Conservation (phyloP, 2,888 invertebrate genomes). For the Trachelus iudaicus region DNA sequence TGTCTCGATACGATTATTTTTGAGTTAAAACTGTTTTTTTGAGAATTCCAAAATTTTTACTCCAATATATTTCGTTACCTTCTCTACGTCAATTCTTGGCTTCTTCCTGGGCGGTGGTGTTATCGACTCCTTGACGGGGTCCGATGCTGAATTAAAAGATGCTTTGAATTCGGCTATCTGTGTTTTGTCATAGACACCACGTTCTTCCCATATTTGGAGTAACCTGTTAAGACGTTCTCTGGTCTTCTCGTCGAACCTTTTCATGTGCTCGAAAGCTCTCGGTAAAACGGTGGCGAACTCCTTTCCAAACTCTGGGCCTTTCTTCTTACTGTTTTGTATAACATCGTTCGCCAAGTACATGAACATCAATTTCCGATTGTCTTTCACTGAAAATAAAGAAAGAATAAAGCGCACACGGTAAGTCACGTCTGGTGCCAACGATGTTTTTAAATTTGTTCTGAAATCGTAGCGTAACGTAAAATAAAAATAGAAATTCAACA, state of each 20-base stretch:
- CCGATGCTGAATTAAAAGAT: slow-evolving; percentile 65
- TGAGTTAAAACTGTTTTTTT: not conserved
- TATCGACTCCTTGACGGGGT: slow-evolving; percentile 47
- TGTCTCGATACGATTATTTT: slow-evolving; percentile 15
- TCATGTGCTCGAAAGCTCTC: slow-evolving; percentile 88
- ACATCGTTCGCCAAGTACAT: slow-evolving; percentile 99
- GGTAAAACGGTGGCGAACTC: slow-evolving; percentile 85
- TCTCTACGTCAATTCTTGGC: slow-evolving; percentile 60
- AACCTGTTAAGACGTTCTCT: slow-evolving; percentile 83
- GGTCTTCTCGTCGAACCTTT: slow-evolving; percentile 83
- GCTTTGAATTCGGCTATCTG: slow-evolving; percentile 84
- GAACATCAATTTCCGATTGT: slow-evolving; percentile 87
- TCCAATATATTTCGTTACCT: slow-evolving; percentile 29
- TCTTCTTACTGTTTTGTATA: slow-evolving; percentile 98
- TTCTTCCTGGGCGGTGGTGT: slow-evolving; percentile 68
- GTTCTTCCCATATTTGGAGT: slow-evolving; percentile 91
- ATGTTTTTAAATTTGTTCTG: too few species aligned
- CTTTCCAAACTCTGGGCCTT: slow-evolving; percentile 94
- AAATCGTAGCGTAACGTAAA: too few species aligned
- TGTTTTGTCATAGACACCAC: slow-evolving; percentile 86
- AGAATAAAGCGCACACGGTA: too few species aligned
- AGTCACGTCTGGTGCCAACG: too few species aligned
- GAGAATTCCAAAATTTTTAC: not conserved
- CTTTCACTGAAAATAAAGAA: slow-evolving; percentile 78
- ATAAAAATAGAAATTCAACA: too few species aligned